A percentile compares a stretch with the other conserved stretches of the same genome.
Evolutionary conservation across 2,113 vertebrate species (phyloP).

Genomic region (Dendrocopos noguchii): DNA sequence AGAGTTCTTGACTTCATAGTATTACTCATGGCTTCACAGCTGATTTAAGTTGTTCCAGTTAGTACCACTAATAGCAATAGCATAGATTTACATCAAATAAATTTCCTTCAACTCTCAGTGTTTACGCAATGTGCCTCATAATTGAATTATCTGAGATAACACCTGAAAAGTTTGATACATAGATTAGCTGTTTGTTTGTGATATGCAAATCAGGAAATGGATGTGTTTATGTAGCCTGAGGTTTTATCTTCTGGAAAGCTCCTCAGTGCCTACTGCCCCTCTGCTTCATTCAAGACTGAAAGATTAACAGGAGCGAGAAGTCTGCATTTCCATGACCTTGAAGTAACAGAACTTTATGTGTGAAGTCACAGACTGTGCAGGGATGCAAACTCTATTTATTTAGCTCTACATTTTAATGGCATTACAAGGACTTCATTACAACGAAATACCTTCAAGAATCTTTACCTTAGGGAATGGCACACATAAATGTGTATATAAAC

Average conservation of each 20-base stretch:
- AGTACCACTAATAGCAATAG: not conserved
- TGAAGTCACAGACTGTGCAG: not conserved
- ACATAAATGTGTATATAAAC: not conserved
- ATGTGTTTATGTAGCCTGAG: not conserved
- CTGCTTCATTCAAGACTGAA: not conserved
- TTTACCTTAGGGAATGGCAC: not conserved
- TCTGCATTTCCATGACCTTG: slow-evolving; percentile 30
- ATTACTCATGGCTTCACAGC: not conserved
- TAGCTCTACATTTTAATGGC: not conserved
- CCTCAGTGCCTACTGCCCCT: not conserved
- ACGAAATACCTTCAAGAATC: not conserved
- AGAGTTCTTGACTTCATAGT: not conserved
- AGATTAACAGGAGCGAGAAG: not conserved
- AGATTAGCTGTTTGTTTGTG: not conserved
- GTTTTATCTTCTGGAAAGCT: not conserved
- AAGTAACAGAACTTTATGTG: not conserved
- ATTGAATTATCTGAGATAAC: not conserved
- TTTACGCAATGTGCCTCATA: not conserved
- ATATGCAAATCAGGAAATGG: slow-evolving; percentile 6
- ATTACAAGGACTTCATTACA: slow-evolving; percentile 30
- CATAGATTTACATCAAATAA: not conserved
- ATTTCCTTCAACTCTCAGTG: not conserved
- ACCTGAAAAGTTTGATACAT: not conserved
- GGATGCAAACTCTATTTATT: slow-evolving; percentile 3
- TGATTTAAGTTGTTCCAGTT: not conserved